These are phyloP conservation scores for Ceryle rudis DNA, from an alignment of 2,797 vertebrate species.

Conservation along the genomic window DNA sequence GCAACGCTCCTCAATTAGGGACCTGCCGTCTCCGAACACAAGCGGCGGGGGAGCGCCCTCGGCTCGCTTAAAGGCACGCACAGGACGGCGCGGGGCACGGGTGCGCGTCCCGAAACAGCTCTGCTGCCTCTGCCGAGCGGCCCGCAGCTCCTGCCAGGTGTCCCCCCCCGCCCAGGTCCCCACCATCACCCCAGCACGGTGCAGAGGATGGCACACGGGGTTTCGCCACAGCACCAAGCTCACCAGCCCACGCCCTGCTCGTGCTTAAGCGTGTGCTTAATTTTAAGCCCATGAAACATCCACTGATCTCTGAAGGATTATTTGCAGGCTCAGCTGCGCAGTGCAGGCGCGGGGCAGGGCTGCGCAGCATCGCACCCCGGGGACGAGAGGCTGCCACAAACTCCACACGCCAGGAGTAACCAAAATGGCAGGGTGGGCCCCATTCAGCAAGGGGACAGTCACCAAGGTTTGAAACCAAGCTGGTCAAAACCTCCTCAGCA, in stretches of 20 bases:
- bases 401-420: fast-evolving
- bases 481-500: neutral
- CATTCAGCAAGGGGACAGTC: fast-evolving
- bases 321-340: neutral
- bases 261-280: neutral
- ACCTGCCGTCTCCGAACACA: neutral
- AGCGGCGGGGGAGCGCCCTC: neutral
- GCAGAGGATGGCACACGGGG: neutral
- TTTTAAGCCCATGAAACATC: neutral
- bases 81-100: fast-evolving
- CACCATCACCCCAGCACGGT: fast-evolving
- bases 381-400: neutral
- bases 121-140: neutral
- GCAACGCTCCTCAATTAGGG: neutral
- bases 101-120: fast-evolving
- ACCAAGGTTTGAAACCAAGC: fast-evolving
- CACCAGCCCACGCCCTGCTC: neutral
- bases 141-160: fast-evolving
- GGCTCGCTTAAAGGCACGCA: fast-evolving
- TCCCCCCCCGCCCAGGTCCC: neutral
- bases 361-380: neutral
- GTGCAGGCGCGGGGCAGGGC: neutral
- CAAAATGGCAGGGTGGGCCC: fast-evolving
- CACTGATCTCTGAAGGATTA: neutral
- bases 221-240: fast-evolving